Evolutionary conservation across 2,113 vertebrate species (phyloP).

Genomic region (Phrynosoma blainvillii): DNA sequence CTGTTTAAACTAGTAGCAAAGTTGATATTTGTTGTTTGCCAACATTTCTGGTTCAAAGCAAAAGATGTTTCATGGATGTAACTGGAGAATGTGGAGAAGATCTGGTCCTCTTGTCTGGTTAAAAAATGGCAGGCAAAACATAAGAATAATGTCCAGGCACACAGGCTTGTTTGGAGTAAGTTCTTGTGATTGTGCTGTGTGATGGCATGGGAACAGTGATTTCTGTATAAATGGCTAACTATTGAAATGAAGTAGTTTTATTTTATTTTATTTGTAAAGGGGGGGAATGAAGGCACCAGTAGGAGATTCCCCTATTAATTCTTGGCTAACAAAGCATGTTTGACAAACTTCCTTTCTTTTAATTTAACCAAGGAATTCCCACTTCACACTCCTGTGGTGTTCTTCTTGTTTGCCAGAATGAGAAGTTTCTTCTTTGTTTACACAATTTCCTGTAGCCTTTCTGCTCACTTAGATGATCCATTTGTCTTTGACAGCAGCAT

Average conservation of each 20-base stretch:
- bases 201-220: not conserved
- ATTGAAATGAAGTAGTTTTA: not conserved
- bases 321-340: not conserved
- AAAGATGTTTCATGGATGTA: not conserved
- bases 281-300: no score
- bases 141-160: slow-evolving; percentile 42
- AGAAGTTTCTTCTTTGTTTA: not conserved
- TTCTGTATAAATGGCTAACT: not conserved
- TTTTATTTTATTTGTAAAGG: not conserved
- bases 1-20: not conserved
- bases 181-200: slow-evolving; percentile 42
- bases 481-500: slow-evolving; percentile 19
- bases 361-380: not conserved
- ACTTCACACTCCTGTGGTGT: not conserved
- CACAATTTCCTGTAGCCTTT: rapidly evolving
- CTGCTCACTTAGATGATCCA: not conserved
- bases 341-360: not conserved
- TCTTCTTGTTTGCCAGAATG: not conserved
- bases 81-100: rapidly evolving
- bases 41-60: not conserved
- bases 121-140: slow-evolving; percentile 23
- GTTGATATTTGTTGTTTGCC: not conserved
- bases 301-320: not conserved
- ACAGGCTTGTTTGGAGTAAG: slow-evolving; percentile 48
- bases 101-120: not conserved